Evolutionary conservation across 1,140 invertebrate species (phyloP), one percentile per base, ranked within the genome.

Genomic region (Antheraea mylitta): DNA sequence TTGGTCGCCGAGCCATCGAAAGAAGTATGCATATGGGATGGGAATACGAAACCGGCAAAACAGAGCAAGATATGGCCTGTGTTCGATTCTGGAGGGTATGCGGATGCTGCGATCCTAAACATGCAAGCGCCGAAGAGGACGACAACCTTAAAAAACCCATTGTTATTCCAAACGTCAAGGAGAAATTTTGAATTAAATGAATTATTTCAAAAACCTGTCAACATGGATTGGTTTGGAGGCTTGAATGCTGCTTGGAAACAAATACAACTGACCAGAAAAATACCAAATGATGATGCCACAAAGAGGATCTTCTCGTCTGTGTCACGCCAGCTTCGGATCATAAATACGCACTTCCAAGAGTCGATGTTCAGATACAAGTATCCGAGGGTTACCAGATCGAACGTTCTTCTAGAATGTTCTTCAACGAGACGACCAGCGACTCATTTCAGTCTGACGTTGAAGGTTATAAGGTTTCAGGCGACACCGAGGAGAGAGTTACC

Each of bases 1-100:
- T 72, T 73, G 58, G 89, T 86, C 42, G 68, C 72, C 8, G 81
- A 86, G 19, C 82, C 79, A 0, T 82, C 82, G 1, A 83, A 85
- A 59, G 91, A 92, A 6, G 66, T 90, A 0, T 86, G 85, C 19
- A 63, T 86, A 2, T 89, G 81, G 77, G 81, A 78, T 8, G 84
- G 85, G 9, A 82, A 81, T 64, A 62, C 79, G 3, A 75, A 83
- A 58, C 83, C 90, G n/a, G 78, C 88, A 0, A 92, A 92, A 68
- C 77, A 83, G 18, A 87, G 79, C 71, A 91, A 90, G 67, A 88
- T 91, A 81, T 93, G 92, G 90, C 88, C 90, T 7, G 91, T 92
- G 0, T 92, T 93, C 62, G 92, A 93, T 59, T 92, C 92, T 2
- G 92, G 92, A 87, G 91, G 92, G 75, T 93, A 84, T 45, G 87